Evolutionary conservation across 2,113 vertebrate genomes (phyloP).

Genomic region (Eublepharis macularius): DNA sequence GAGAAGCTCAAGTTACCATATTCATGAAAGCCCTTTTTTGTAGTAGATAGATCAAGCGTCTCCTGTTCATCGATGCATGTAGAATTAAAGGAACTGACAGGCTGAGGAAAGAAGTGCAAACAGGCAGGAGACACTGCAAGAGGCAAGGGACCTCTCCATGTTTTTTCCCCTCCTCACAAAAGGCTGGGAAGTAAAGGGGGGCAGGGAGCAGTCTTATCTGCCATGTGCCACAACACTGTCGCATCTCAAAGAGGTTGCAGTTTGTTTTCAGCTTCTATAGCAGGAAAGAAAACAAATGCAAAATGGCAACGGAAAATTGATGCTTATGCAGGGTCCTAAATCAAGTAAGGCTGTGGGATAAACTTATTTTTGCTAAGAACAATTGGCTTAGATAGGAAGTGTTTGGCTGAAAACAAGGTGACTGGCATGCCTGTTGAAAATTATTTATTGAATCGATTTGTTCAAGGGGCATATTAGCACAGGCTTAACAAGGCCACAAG

Average conservation of each 20-base stretch:
- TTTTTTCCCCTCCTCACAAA: constrained; percentile 39
- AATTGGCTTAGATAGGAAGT: constrained; percentile 25
- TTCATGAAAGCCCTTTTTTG: constrained; percentile 28
- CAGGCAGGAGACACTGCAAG: constrained; percentile 18
- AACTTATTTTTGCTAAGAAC: constrained; percentile 31
- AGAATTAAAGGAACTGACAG: constrained; percentile 49
- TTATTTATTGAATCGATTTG: background rate
- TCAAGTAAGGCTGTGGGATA: background rate
- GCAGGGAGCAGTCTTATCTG: background rate
- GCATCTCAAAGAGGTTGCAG: constrained; percentile 17
- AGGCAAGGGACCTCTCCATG: constrained; percentile 20
- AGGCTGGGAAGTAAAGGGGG: background rate
- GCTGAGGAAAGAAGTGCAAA: constrained; percentile 12
- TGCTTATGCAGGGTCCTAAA: background rate
- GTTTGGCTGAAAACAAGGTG: constrained; percentile 45
- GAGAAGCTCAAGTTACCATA: constrained; percentile 56
- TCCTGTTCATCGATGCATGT: constrained; percentile 42
- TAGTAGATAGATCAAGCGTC: constrained; percentile 26
- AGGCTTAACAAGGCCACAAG: no score
- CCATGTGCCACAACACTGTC: constrained; percentile 11
- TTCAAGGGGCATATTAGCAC: no score
- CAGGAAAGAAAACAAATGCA: constrained; percentile 42
- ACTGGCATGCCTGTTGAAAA: constrained; percentile 29
- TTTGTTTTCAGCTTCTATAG: constrained; percentile 45
- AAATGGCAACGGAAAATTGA: constrained; percentile 26